A percentile compares a stretch with the other conserved stretches of the same genome.
These are phyloP conservation scores for Leptinotarsa peninsularis DNA, from an alignment of 2,888 invertebrate species.

Conservation along the genomic window DNA sequence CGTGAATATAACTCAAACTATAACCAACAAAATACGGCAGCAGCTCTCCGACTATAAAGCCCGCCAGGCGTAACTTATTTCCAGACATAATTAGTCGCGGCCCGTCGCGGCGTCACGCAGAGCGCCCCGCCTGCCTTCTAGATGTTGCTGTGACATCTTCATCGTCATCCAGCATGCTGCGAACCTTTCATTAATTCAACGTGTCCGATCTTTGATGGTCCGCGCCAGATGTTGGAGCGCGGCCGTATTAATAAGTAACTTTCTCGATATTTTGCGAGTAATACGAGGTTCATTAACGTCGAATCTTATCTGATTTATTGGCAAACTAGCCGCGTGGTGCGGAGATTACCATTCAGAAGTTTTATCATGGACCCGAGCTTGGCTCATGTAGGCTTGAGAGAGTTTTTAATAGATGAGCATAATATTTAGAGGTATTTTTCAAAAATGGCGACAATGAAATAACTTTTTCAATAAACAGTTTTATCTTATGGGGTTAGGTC, in stretches of 20 bases:
- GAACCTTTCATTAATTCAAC: constrained; percentile 57
- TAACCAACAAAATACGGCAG: not conserved
- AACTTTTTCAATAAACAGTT: too few relatives aligned
- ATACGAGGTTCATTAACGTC: constrained; percentile 28
- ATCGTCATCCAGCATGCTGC: constrained; percentile 51
- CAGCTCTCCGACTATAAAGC: constrained; percentile 1
- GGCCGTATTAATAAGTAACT: constrained; percentile 38
- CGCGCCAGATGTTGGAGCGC: constrained; percentile 54
- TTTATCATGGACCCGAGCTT: not conserved
- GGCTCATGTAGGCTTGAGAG: too few relatives aligned
- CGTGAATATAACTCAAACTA: too few relatives aligned
- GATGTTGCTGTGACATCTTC: constrained; percentile 59
- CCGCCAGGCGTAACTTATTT: constrained; percentile 59
- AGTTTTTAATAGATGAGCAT: too few relatives aligned
- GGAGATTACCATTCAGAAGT: not conserved
- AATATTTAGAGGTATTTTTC: too few relatives aligned
- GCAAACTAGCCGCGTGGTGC: not conserved
- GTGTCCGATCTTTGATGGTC: constrained; percentile 50
- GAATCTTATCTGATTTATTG: constrained; percentile 8
- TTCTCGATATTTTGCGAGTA: constrained; percentile 32
- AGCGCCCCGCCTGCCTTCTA: constrained; percentile 52
- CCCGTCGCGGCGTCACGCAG: constrained; percentile 58
- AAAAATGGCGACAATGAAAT: too few relatives aligned
- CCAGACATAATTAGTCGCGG: constrained; percentile 62
- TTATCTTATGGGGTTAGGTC: too few relatives aligned